These are phyloP conservation scores for Cephus runcator DNA, from an alignment of 2,888 invertebrate genomes.

Conservation along the genomic window DNA sequence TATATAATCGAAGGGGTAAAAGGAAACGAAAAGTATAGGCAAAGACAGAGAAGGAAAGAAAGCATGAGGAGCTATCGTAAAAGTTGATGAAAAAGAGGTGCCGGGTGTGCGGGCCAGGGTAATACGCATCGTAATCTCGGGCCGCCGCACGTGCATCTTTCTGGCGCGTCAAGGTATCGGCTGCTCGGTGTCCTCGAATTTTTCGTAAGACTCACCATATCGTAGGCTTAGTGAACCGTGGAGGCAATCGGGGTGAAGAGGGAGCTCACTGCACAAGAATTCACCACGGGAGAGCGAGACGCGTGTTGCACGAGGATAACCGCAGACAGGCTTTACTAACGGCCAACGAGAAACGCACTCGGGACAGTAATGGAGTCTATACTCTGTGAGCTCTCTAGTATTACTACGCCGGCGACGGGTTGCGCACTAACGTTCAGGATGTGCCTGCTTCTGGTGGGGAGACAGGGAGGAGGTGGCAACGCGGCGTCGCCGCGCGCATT, in stretches of 20 bases:
- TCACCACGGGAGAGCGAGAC: slow-evolving; percentile 12
- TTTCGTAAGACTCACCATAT: background rate
- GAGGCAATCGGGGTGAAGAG: background rate
- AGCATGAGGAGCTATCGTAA: background rate
- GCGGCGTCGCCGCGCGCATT: slow-evolving; percentile 32
- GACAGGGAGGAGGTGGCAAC: slow-evolving; percentile 5
- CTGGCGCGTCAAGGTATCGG: background rate
- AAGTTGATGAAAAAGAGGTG: slow-evolving; percentile 6
- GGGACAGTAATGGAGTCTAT: slow-evolving; percentile 58
- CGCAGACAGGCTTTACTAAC: slow-evolving; percentile 53
- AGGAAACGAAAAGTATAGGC: slow-evolving; percentile 11
- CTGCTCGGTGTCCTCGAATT: background rate
- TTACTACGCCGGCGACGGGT: slow-evolving; percentile 68
- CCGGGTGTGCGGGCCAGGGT: background rate
- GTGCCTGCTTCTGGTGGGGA: slow-evolving; percentile 32
- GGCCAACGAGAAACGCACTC: slow-evolving; percentile 63
- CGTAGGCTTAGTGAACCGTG: background rate
- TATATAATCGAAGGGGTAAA: slow-evolving; percentile 30
- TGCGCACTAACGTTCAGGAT: slow-evolving; percentile 63
- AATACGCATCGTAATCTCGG: background rate
- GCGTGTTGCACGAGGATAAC: slow-evolving; percentile 6
- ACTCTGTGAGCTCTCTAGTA: slow-evolving; percentile 46
- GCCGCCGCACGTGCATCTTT: background rate
- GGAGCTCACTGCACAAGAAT: slow-evolving; percentile 12
- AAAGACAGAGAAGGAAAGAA: slow-evolving; percentile 17